Evolutionary conservation across 2,113 vertebrate genomes (phyloP), one percentile per base, ranked within the genome.

Genomic region (Panurus biarmicus): DNA sequence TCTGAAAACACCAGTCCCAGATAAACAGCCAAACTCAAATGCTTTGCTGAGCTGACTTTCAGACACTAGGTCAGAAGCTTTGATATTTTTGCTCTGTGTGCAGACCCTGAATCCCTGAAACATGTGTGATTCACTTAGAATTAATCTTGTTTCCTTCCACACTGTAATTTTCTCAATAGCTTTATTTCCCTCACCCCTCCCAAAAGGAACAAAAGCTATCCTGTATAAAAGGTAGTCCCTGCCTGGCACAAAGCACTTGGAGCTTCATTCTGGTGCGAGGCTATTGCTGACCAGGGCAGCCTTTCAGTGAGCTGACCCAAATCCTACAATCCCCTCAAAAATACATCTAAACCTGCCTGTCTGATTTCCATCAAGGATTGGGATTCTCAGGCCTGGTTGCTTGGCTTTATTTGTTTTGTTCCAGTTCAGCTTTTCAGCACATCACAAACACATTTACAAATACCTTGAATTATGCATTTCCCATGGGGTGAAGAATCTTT

Each of bases 401-500:
- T 62, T 29, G 57, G 76, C 25, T 74, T 91, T 91, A 89, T 92
- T 89, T 94, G 85, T 94, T 92, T 94, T 92, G 71, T 92, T 95
- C 93, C 91, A 85, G 87, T 88, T 94, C 92, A 90, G 94, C 87
- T 90, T 95, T 92, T 92, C 91, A 88, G 66, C 65, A 81, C 81
- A 85, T 96, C 87, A 88, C 90, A 93, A 94, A 85, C 54, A 85
- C 74, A 76, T 93, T 96, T 96, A 85, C 75, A 95, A 95, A 95
- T 92, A 94, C 69, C 61, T 87, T 97, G 87, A 93, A 94, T 94
- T 95, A 94, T 95, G 90, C 66, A 86, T 95, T 95, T 94, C 95
- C 76, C 81, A 28, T 17, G 82, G 74, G 94, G 40, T 20, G 33
- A 84, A 57, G 91, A 88, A 80, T 90, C 87, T 96, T 91, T 88